These are phyloP conservation scores for Mesocentrotus franciscanus DNA, from an alignment of 53 echinoderm and acorn worm species.

Conservation along the genomic window DNA sequence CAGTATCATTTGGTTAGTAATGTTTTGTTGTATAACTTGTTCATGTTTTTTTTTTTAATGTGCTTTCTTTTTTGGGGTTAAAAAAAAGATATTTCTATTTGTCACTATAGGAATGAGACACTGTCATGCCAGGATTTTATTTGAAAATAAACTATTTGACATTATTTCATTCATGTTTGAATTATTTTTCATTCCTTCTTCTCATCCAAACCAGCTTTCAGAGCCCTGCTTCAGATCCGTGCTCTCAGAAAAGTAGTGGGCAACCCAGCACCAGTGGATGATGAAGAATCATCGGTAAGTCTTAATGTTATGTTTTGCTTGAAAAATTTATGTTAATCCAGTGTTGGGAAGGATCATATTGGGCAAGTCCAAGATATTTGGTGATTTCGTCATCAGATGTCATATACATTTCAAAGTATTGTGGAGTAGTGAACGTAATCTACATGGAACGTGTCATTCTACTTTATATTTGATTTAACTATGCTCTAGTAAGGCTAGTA, in stretches of 20 bases:
- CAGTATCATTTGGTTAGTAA: too few species aligned
- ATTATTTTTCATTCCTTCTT: neutral
- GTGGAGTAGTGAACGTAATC: too few species aligned
- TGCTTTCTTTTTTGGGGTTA: too few species aligned
- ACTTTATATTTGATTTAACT: neutral
- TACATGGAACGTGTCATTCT: neutral
- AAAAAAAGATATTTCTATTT: neutral
- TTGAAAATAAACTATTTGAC: neutral
- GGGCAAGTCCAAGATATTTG: too few species aligned
- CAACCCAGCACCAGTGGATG: conserved; percentile 62
- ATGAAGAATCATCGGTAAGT: conserved; percentile 78
- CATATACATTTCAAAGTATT: too few species aligned
- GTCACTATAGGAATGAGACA: too few species aligned
- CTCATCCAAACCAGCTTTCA: conserved; percentile 75
- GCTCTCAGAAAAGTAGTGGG: conserved; percentile 88
- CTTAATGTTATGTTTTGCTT: neutral
- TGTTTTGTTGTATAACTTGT: too few species aligned
- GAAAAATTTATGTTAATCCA: neutral
- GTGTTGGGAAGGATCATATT: neutral
- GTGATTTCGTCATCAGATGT: neutral
- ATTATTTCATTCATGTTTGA: neutral
- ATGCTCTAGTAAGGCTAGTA: neutral
- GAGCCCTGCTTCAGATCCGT: conserved; percentile 92
- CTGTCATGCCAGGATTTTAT: neutral
- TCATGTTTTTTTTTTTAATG: too few species aligned